Percentiles rank a stretch among this genome's conserved stretches.
Evolutionary conservation across 2,113 vertebrate genomes (phyloP).

Genomic region (Progne subis): DNA sequence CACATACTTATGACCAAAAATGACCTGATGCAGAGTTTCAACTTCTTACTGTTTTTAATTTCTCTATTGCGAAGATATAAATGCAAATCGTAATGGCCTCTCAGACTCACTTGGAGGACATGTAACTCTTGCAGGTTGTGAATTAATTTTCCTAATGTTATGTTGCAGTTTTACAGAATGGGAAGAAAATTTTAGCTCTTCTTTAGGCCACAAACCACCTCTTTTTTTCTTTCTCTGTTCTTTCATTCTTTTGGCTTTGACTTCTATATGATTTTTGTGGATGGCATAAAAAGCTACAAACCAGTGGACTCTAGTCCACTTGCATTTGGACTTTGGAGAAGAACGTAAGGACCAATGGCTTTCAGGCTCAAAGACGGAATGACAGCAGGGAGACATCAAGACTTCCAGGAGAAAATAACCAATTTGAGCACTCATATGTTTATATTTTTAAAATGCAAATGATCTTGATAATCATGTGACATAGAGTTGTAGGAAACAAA

Average conservation of each 20-base stretch:
- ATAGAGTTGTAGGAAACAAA: neutral
- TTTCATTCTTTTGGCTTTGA: rapidly evolving
- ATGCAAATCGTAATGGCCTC: neutral
- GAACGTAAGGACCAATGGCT: neutral
- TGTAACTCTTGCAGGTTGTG: neutral
- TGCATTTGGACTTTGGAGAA: neutral
- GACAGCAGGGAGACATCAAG: neutral
- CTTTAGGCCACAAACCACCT: neutral
- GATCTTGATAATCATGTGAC: neutral
- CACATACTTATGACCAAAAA: neutral
- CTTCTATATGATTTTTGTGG: neutral
- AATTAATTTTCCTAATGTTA: neutral
- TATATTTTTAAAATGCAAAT: neutral
- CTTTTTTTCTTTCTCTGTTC: neutral
- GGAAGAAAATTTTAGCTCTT: neutral
- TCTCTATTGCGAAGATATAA: neutral
- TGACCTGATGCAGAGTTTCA: neutral
- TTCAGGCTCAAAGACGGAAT: neutral
- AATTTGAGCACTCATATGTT: neutral
- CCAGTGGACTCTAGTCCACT: neutral
- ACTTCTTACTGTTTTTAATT: neutral
- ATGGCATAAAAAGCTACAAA: neutral
- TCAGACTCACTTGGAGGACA: neutral
- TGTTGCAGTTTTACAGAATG: neutral
- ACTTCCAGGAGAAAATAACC: neutral